A percentile compares a stretch with the other conserved stretches of the same genome.
phyloP scores from a whole-genome alignment of 2,797 vertebrate species.

The Rallus crepitans region DNA sequence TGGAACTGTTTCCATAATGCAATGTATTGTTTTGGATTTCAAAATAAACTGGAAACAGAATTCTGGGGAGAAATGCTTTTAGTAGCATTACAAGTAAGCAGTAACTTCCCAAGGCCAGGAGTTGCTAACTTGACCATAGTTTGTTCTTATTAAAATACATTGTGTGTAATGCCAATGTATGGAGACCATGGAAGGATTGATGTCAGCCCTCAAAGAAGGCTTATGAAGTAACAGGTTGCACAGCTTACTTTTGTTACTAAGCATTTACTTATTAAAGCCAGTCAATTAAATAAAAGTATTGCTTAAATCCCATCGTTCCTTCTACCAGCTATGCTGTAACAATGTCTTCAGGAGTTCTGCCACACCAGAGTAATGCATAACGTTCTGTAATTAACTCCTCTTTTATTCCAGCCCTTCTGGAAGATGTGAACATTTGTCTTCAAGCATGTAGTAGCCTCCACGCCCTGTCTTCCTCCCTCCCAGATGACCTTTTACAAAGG shows the following conservation, averaged over 20 bases:
- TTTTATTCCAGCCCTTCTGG: conserved; percentile 86
- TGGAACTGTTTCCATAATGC: neutral
- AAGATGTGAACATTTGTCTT: conserved; percentile 91
- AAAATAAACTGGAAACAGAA: neutral
- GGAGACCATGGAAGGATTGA: neutral
- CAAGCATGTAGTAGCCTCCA: conserved; percentile 94
- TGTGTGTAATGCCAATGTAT: neutral
- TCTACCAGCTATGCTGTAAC: neutral
- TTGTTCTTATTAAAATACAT: neutral
- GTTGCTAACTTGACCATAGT: neutral
- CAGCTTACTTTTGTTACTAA: neutral
- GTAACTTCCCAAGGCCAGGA: neutral
- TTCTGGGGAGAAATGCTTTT: neutral
- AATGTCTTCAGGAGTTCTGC: neutral
- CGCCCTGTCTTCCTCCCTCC: conserved; percentile 89
- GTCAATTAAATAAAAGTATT: neutral
- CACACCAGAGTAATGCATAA: neutral
- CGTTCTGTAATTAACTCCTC: neutral
- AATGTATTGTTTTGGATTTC: neutral
- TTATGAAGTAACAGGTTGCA: neutral
- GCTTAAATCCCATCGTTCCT: neutral
- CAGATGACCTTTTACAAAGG: conserved; percentile 93
- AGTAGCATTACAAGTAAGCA: neutral
- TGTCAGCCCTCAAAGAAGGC: neutral
- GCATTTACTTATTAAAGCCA: neutral